Percentiles rank a stretch among this genome's conserved stretches.
Conservation (phyloP, 2,797 vertebrate genomes). For the Rhinoraja longicauda region DNA sequence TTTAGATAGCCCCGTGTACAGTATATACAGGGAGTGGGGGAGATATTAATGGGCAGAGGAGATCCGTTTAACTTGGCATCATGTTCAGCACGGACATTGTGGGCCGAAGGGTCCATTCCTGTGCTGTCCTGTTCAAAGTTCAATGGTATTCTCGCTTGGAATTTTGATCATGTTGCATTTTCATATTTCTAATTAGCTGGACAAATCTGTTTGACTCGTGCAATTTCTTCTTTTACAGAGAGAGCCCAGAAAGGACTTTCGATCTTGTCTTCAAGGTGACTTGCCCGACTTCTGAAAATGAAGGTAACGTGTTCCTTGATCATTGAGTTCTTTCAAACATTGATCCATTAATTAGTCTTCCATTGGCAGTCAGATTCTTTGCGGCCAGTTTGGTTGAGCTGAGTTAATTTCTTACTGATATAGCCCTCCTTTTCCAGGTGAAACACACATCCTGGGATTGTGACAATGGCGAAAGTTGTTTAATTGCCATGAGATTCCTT, state of each 20-base stretch:
- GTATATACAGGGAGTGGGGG: too few species aligned
- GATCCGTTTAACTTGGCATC: too few species aligned
- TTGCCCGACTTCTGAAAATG: slow-evolving; percentile 78
- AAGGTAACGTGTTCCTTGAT: slow-evolving; percentile 60
- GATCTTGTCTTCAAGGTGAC: slow-evolving; percentile 88
- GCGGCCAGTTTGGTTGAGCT: not conserved
- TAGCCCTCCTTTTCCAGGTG: not conserved
- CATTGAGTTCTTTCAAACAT: not conserved
- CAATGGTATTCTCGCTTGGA: not conserved
- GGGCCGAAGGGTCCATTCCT: too few species aligned
- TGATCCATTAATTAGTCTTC: not conserved
- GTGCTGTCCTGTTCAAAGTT: too few species aligned
- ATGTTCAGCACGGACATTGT: too few species aligned
- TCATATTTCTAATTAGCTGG: not conserved
- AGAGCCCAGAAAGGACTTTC: slow-evolving; percentile 89
- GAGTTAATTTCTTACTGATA: not conserved
- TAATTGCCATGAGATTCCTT: not conserved
- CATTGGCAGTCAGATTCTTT: too few species aligned
- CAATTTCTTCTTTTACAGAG: slow-evolving; percentile 57
- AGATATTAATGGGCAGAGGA: too few species aligned
- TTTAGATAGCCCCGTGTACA: too few species aligned
- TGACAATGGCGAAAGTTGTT: not conserved
- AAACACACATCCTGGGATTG: not conserved
- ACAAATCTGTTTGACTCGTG: not conserved
- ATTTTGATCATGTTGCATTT: not conserved